Evolutionary conservation across 1,140 invertebrate genomes (phyloP).

Genomic region (Idris sp.): DNA sequence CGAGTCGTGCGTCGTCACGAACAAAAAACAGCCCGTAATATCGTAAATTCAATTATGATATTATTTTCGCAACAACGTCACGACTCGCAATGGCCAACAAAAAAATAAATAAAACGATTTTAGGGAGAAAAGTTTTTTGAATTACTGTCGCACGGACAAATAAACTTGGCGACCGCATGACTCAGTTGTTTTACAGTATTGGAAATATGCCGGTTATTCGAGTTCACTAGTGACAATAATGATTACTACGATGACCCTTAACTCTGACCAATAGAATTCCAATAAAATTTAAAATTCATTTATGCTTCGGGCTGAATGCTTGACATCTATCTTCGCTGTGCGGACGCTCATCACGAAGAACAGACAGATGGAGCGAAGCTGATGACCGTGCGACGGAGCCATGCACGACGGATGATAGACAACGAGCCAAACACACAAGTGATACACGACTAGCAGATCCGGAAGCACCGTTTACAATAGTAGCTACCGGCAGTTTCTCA

Average conservation of each 20-base stretch:
- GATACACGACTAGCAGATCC: constrained; percentile 40
- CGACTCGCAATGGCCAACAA: not conserved
- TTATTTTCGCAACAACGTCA: constrained; percentile 26
- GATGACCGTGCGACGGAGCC: constrained; percentile 14
- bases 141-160: constrained; percentile 8
- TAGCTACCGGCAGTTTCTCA: constrained; percentile 41
- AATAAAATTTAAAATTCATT: constrained; percentile 59
- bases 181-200: constrained; percentile 30
- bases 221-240: constrained; percentile 25
- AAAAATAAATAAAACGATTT: too few relatives aligned
- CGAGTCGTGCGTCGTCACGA: constrained; percentile 4
- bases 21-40: constrained; percentile 37
- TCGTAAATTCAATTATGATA: constrained; percentile 41
- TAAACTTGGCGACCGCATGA: constrained; percentile 3
- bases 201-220: constrained; percentile 32
- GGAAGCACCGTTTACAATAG: constrained; percentile 49
- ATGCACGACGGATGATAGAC: constrained; percentile 41
- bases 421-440: constrained; percentile 37
- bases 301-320: constrained; percentile 23
- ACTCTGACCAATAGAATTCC: constrained; percentile 36
- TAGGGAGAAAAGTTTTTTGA: constrained; percentile 12
- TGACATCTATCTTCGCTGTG: constrained; percentile 11
- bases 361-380: too few relatives aligned
- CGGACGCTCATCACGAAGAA: too few relatives aligned
- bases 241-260: constrained; percentile 7